Evolutionary conservation across 2,888 invertebrate genomes (phyloP).

Genomic region (Drosophila aldrichi): DNA sequence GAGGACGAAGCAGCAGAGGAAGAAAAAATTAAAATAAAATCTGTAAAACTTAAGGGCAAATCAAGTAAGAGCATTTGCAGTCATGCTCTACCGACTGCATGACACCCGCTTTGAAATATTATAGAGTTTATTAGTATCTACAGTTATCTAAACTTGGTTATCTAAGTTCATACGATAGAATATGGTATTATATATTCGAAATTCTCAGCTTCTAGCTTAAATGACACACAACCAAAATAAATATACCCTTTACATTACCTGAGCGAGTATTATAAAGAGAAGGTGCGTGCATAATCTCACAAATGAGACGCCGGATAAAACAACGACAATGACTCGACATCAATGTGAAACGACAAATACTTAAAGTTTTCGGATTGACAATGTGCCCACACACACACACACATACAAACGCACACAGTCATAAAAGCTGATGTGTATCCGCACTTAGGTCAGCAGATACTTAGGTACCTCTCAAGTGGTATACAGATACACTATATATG

Average conservation of each 20-base stretch:
- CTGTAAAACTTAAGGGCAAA: constrained; percentile 47
- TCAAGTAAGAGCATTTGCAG: background rate
- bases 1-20: constrained; percentile 26
- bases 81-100: background rate
- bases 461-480: constrained; percentile 39
- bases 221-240: background rate
- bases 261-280: constrained; percentile 9
- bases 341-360: constrained; percentile 30
- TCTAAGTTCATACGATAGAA: background rate
- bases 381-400: constrained; percentile 42
- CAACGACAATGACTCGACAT: constrained; percentile 48
- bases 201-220: background rate
- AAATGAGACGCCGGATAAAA: constrained; percentile 44
- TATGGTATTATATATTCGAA: too few relatives aligned
- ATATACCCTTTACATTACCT: background rate
- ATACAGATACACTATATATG: constrained; percentile 40
- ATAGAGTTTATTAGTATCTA: background rate
- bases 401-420: constrained; percentile 16
- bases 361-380: constrained; percentile 56
- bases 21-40: constrained; percentile 65
- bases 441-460: constrained; percentile 75
- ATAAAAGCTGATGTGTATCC: constrained; percentile 68
- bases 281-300: constrained; percentile 26
- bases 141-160: background rate
- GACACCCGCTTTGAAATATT: background rate